Percentiles rank a stretch among this genome's conserved stretches.
These are phyloP conservation scores for Danaus plexippus DNA, from an alignment of 1,140 invertebrate species.

Conservation along the genomic window DNA sequence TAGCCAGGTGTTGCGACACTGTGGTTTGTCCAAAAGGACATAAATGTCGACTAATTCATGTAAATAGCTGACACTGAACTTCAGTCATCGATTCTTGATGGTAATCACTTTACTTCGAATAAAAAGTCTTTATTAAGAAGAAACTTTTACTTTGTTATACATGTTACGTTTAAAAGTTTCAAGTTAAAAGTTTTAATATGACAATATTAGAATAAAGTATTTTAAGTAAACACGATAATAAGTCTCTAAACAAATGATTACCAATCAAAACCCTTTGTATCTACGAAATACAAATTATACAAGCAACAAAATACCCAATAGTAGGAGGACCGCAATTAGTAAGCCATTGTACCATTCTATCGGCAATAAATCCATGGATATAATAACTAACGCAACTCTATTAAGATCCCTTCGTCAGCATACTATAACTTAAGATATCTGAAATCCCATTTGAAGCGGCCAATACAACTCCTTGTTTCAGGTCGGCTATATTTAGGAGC, in stretches of 20 bases:
- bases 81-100: constrained; percentile 47
- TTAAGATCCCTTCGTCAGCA: constrained; percentile 53
- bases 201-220: too few species aligned
- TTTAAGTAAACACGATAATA: too few species aligned
- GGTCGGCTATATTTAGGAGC: constrained; percentile 60
- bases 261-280: constrained; percentile 4
- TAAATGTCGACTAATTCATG: constrained; percentile 65
- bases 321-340: constrained; percentile 37
- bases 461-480: constrained; percentile 61
- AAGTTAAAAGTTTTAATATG: too few species aligned
- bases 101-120: background rate
- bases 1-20: constrained; percentile 55
- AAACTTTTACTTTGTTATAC: too few species aligned
- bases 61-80: constrained; percentile 49
- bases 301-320: constrained; percentile 17
- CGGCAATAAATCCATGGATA: constrained; percentile 42
- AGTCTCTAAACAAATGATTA: background rate
- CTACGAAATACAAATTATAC: constrained; percentile 13
- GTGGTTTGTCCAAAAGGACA: constrained; percentile 58
- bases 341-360: constrained; percentile 43
- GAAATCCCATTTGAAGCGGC: constrained; percentile 54
- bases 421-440: constrained; percentile 29
- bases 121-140: too few species aligned
- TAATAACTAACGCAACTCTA: constrained; percentile 50
- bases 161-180: too few species aligned